These are phyloP conservation scores for Heliconius eleuchia DNA, from an alignment of 1,140 invertebrate genomes.

Conservation along the genomic window DNA sequence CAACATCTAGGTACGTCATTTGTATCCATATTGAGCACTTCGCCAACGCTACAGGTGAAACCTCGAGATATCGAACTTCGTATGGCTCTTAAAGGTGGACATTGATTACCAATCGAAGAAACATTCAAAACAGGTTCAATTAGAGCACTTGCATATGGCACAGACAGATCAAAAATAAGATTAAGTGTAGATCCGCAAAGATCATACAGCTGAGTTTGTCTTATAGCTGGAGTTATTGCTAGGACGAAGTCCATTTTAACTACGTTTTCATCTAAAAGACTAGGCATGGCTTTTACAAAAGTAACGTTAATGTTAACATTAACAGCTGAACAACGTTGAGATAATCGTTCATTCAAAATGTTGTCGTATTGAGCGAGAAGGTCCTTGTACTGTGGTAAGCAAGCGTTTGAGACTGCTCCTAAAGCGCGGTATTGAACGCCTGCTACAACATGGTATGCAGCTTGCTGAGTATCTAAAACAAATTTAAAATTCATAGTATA, in stretches of 20 bases:
- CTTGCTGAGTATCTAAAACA: conserved; percentile 92
- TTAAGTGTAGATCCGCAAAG: conserved; percentile 96
- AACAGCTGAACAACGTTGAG: conserved; percentile 95
- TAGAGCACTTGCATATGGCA: conserved; percentile 94
- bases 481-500: conserved; percentile 15
- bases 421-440: conserved; percentile 94
- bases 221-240: conserved; percentile 92
- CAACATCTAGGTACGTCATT: conserved; percentile 95
- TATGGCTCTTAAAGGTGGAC: conserved; percentile 93
- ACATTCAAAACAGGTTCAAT: conserved; percentile 95
- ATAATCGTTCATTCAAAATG: conserved; percentile 90
- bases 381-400: conserved; percentile 93
- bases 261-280: conserved; percentile 91
- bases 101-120: conserved; percentile 93
- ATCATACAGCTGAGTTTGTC: conserved; percentile 95
- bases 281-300: conserved; percentile 90
- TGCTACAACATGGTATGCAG: conserved; percentile 94
- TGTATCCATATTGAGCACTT: conserved; percentile 95
- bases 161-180: conserved; percentile 95
- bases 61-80: conserved; percentile 92
- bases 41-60: conserved; percentile 95
- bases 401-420: conserved; percentile 91
- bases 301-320: conserved; percentile 97
- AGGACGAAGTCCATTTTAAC: conserved; percentile 94
- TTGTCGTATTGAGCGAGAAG: conserved; percentile 90